phyloP scores from a whole-genome alignment of 1,140 invertebrate species.

The Philaenus spumarius region DNA sequence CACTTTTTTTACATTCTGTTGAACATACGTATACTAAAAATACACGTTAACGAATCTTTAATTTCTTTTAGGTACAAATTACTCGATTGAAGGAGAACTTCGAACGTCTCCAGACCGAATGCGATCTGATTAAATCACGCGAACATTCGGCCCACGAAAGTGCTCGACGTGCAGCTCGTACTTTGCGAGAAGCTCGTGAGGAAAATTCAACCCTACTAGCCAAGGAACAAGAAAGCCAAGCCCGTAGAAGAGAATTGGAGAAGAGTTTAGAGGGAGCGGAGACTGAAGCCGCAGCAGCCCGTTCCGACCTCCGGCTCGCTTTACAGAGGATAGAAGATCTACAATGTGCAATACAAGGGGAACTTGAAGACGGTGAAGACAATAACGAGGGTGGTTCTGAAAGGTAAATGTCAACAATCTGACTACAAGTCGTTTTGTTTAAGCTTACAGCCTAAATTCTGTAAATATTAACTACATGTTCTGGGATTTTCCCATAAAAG shows the following conservation, averaged over 20 bases:
- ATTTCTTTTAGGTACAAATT: constrained; percentile 54
- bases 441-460: no score
- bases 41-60: no score
- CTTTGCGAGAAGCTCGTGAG: constrained; percentile 60
- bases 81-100: constrained; percentile 73
- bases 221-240: constrained; percentile 62
- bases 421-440: no score
- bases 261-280: constrained; percentile 60
- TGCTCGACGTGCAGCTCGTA: constrained; percentile 60
- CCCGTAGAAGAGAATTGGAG: constrained; percentile 59
- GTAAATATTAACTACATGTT: no score
- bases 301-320: constrained; percentile 69
- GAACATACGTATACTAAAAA: no score
- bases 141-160: constrained; percentile 72
- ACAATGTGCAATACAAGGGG: constrained; percentile 75
- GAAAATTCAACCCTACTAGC: constrained; percentile 56
- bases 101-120: constrained; percentile 70
- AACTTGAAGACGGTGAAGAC: constrained; percentile 53
- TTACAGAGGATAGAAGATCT: constrained; percentile 77
- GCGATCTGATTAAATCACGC: constrained; percentile 56
- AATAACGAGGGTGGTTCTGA: constrained; percentile 38
- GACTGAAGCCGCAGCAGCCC: constrained; percentile 51
- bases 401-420: constrained; percentile 14
- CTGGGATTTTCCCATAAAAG: no score
- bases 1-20: no score